Conservation (phyloP, 2,888 invertebrate species). For the Acanthosepion pharaonis region DNA sequence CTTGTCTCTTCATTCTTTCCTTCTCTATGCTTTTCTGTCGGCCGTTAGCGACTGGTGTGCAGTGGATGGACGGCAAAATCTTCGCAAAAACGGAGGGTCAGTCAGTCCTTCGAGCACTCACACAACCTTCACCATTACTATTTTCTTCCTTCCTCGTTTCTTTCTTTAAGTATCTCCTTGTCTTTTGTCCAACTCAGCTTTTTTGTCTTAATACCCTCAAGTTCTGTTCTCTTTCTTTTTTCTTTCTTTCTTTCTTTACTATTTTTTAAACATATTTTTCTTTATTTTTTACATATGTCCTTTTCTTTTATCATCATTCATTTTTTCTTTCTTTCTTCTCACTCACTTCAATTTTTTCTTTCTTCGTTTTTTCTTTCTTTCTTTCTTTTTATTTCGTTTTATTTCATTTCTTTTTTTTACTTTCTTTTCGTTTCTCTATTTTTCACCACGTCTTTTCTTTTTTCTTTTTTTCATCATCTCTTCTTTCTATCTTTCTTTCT, state of each 20-base stretch:
- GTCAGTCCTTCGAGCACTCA: not conserved
- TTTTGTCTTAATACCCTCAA: not conserved
- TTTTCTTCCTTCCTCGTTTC: no score
- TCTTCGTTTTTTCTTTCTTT: no score
- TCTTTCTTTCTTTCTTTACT: not conserved
- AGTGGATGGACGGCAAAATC: conserved; percentile 14
- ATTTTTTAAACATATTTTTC: not conserved
- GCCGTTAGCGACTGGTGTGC: not conserved
- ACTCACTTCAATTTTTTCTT: no score
- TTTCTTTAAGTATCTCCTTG: no score
- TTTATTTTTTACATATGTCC: not conserved
- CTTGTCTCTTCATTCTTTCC: not conserved
- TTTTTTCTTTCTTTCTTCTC: no score
- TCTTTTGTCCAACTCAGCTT: not conserved
- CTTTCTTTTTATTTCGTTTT: no score
- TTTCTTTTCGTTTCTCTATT: no score
- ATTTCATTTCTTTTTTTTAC: no score
- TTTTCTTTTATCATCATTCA: not conserved
- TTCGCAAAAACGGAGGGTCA: not conserved
- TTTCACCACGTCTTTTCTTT: no score
- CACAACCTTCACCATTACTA: no score
- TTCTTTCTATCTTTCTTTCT: no score
- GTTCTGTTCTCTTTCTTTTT: not conserved
- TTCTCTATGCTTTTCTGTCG: not conserved
- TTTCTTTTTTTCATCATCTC: no score